Base-by-base conservation (phyloP, 2,797 vertebrate genomes). In the Chrosomus eos region DNA sequence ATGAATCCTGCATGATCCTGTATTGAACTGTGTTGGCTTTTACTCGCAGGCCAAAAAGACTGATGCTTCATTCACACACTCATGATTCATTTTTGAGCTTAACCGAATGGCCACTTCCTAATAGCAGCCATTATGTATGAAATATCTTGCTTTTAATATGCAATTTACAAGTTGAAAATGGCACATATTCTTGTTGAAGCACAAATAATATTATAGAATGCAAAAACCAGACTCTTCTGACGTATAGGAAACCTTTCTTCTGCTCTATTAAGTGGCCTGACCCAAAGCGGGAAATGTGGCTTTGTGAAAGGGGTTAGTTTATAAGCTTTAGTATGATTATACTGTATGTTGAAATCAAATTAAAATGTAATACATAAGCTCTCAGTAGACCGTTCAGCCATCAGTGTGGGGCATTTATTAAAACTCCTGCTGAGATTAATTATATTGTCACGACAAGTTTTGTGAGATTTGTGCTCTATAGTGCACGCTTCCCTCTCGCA, bases 371-470 rank as follows among this genome's bases (percentile, higher is more conserved):
- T 90, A 87, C 85, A 77, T 88, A 89, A 90, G 75, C 86, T 83
- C 87, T 92, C 89, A 91, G 90, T 92, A 89, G 91, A 87, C 82
- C 67, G 81, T 90, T 81, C 87, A 80, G 86, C 81, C 66, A 82
- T 89, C 89, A 91, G 85, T 83, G 78, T 85, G 78, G 86, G 84
- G 88, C 87, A 88, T 94, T 93, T 93, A 94, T 92, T 92, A 91
- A 88, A 66, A 88, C 73, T 88, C 94, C 90, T 86, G 91, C 91
- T 92, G 93, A 88, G 92, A 93, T 94, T 92, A 94, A 92, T 95
- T 93, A 93, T 90, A 86, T 91, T 93, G 91, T 93, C 91, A 92
- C 87, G 91, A 92, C 89, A 92, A 88, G 91, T 93, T 95, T 94
- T 92, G 93, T 90, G 89, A 93, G 91, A 92, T 89, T 88, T 45